A percentile compares a stretch with the other conserved stretches of the same genome.
Conservation (phyloP, 2,888 invertebrate genomes). For the Biston stratarius region DNA sequence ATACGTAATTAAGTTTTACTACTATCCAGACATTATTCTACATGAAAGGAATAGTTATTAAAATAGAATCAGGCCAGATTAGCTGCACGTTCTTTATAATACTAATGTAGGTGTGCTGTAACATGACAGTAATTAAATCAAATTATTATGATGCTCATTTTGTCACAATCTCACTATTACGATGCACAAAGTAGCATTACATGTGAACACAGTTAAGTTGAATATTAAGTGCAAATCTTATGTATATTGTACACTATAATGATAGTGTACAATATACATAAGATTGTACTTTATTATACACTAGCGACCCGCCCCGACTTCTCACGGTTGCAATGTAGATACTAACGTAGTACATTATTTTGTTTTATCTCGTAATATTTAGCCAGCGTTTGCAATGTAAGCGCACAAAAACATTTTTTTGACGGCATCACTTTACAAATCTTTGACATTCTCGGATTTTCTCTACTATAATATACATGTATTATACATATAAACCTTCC, state of each 20-base stretch:
- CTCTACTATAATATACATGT: too few species aligned
- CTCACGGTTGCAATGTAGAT: too few species aligned
- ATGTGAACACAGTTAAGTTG: not conserved
- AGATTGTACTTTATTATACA: too few species aligned
- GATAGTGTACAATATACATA: too few species aligned
- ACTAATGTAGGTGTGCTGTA: slow-evolving; percentile 3
- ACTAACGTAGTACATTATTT: too few species aligned
- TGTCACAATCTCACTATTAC: not conserved
- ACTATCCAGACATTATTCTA: slow-evolving; percentile 32
- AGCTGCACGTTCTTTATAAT: slow-evolving; percentile 26
- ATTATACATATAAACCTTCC: too few species aligned
- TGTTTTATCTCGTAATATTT: too few species aligned
- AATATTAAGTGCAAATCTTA: not conserved
- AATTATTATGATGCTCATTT: slow-evolving; percentile 14
- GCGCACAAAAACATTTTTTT: too few species aligned
- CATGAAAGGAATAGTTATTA: slow-evolving; percentile 32
- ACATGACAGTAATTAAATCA: slow-evolving; percentile 15
- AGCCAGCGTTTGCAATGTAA: too few species aligned
- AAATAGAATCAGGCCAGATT: slow-evolving; percentile 36
- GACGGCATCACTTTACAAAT: too few species aligned
- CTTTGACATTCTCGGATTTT: too few species aligned
- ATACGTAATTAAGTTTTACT: slow-evolving; percentile 37
- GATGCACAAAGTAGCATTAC: slow-evolving; percentile 9
- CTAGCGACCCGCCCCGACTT: too few species aligned
- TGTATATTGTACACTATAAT: not conserved